phyloP scores from a whole-genome alignment of 2,888 invertebrate species.

The Drosophila robusta region DNA sequence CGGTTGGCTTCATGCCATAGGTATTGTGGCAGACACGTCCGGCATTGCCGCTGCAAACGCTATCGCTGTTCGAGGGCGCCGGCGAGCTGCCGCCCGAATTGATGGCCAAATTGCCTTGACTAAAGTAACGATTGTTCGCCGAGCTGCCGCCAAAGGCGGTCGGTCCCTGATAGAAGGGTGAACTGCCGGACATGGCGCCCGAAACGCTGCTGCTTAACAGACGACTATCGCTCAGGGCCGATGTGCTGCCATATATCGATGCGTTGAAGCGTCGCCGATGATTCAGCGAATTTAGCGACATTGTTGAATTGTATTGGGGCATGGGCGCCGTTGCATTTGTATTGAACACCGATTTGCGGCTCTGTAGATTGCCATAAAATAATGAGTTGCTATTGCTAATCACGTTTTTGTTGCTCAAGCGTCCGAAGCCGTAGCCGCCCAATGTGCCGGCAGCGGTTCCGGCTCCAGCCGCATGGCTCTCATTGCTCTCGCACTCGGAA shows the following conservation, averaged over 20 bases:
- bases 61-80: constrained; percentile 69
- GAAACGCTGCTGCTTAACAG: constrained; percentile 59
- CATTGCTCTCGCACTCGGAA: constrained; percentile 56
- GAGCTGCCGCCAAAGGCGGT: constrained; percentile 92
- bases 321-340: constrained; percentile 13
- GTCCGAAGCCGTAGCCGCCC: constrained; percentile 5
- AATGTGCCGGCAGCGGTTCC: not conserved
- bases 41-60: constrained; percentile 11
- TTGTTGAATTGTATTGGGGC: constrained; percentile 82
- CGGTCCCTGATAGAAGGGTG: constrained; percentile 90
- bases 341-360: constrained; percentile 83
- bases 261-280: constrained; percentile 83
- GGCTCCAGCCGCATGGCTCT: constrained; percentile 27
- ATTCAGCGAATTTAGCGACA: constrained; percentile 83
- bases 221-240: constrained; percentile 84
- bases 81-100: constrained; percentile 60
- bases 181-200: constrained; percentile 14
- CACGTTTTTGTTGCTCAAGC: constrained; percentile 14
- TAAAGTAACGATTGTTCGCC: constrained; percentile 85
- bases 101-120: constrained; percentile 74
- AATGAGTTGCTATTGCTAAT: constrained; percentile 60
- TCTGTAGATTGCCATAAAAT: constrained; percentile 84
- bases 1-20: constrained; percentile 39
- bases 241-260: constrained; percentile 84
- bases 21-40: constrained; percentile 20